phyloP scores from a whole-genome alignment of 2,113 vertebrate species.

The Psilopogon haemacephalus region DNA sequence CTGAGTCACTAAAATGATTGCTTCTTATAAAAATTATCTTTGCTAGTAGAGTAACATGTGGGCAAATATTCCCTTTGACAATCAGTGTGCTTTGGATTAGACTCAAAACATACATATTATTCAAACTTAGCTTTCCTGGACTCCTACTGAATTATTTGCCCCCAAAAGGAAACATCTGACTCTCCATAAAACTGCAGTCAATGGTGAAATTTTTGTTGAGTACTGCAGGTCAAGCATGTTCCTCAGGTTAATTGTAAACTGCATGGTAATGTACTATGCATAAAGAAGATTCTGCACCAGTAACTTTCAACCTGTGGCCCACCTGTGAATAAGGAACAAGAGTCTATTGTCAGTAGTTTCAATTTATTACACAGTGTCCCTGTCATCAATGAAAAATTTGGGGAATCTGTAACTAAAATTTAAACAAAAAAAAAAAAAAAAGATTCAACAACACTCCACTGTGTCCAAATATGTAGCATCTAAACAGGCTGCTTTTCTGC shows the following conservation, averaged over 20 bases:
- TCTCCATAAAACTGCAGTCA: background rate
- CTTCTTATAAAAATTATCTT: conserved; percentile 41
- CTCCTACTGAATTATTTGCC: conserved; percentile 13
- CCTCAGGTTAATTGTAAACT: conserved; percentile 26
- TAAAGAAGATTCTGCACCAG: background rate
- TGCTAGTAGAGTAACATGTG: background rate
- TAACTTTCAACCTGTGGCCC: background rate
- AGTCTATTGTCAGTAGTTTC: background rate
- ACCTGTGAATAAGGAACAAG: background rate
- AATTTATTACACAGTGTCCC: background rate
- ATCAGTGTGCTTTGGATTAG: conserved; percentile 37
- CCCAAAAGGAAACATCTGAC: conserved; percentile 21
- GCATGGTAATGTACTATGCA: background rate
- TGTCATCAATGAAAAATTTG: background rate
- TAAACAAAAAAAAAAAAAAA: background rate
- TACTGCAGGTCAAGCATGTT: background rate
- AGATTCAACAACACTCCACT: background rate
- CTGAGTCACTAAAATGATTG: conserved; percentile 32
- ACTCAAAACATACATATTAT: conserved; percentile 37
- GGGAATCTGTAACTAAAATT: background rate
- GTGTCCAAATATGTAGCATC: background rate
- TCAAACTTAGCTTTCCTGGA: conserved; percentile 5
- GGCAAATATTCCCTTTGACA: conserved; percentile 22
- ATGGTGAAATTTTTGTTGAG: background rate
- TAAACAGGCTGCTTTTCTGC: background rate